Conservation (phyloP, 2,888 invertebrate species). For the Stratiomys singularior region DNA sequence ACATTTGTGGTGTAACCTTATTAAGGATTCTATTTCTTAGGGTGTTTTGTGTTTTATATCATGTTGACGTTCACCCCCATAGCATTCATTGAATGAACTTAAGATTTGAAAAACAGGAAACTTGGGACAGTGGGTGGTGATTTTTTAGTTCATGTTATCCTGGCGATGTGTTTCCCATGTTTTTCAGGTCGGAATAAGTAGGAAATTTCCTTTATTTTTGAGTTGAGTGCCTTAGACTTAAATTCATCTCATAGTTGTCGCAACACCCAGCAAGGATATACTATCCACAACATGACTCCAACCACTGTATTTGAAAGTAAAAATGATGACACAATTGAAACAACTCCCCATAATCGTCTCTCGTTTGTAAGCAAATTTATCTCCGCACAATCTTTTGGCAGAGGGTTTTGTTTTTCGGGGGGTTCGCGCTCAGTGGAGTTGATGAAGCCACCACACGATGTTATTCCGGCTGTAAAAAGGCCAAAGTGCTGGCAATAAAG, state of each 20-base stretch:
- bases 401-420: conserved; percentile 28
- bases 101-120: neutral
- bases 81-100: neutral
- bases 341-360: conserved; percentile 30
- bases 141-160: neutral
- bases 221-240: too few species aligned
- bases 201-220: too few species aligned
- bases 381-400: conserved; percentile 40
- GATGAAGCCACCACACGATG: conserved; percentile 21
- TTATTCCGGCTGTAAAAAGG: conserved; percentile 22
- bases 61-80: conserved; percentile 13
- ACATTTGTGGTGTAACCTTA: conserved; percentile 30
- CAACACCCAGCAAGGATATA: too few species aligned
- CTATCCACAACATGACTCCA: neutral
- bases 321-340: conserved; percentile 26
- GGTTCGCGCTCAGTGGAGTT: neutral
- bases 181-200: too few species aligned
- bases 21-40: conserved; percentile 36
- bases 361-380: conserved; percentile 47
- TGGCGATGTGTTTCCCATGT: too few species aligned
- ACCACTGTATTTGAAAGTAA: conserved; percentile 10
- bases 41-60: conserved; percentile 21
- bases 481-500: conserved; percentile 46
- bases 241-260: too few species aligned
- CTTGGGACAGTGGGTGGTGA: neutral